These are phyloP conservation scores for Drosophila tropicalis DNA, from an alignment of 1,140 invertebrate species.

Conservation along the genomic window DNA sequence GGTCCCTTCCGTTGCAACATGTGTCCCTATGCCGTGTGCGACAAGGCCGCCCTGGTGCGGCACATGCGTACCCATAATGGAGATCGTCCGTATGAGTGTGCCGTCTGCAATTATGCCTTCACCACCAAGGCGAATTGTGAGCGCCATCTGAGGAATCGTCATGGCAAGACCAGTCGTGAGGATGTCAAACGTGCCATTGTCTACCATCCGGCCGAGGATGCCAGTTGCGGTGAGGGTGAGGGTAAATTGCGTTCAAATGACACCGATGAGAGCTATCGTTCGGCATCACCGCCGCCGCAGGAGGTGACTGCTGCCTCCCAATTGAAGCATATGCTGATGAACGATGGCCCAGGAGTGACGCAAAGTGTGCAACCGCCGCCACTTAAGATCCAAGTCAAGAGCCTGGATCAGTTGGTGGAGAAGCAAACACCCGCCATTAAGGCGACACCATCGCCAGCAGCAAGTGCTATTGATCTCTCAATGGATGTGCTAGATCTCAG, in stretches of 20 bases:
- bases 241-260: conserved; percentile 44
- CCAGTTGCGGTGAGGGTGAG: conserved; percentile 87
- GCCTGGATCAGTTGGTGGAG: conserved; percentile 86
- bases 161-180: conserved; percentile 92
- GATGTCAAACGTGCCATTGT: conserved; percentile 94
- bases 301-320: conserved; percentile 84
- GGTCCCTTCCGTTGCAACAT: conserved; percentile 95
- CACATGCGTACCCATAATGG: conserved; percentile 97
- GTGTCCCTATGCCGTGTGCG: conserved; percentile 94
- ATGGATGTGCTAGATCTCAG: conserved; percentile 94
- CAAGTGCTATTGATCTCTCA: conserved; percentile 88
- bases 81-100: conserved; percentile 96
- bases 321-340: conserved; percentile 81
- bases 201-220: conserved; percentile 93
- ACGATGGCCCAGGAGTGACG: conserved; percentile 31
- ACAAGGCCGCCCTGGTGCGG: conserved; percentile 94
- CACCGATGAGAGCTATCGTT: conserved; percentile 68
- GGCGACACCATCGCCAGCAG: conserved; percentile 49
- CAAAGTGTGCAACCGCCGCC: conserved; percentile 40
- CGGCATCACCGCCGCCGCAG: conserved; percentile 44
- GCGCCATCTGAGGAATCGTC: conserved; percentile 94
- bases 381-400: conserved; percentile 87
- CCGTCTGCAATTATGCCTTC: conserved; percentile 96
- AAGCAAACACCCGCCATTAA: conserved; percentile 71
- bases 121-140: conserved; percentile 97